Conservation (phyloP, 64 coral and sea anemone genomes). For the Porites lutea region DNA sequence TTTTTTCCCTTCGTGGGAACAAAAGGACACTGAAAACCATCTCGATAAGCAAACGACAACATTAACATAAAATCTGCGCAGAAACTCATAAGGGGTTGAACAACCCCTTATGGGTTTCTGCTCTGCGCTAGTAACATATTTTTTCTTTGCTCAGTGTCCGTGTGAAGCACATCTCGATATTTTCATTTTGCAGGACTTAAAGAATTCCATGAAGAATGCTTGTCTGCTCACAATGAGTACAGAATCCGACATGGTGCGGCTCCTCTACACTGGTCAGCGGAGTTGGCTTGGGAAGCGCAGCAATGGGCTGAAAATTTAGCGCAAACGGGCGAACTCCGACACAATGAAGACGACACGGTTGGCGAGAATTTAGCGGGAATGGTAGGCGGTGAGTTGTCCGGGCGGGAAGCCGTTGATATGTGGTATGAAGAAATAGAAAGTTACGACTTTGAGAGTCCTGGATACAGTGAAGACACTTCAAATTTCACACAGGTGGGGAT, state of each 20-base stretch:
- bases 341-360: constrained; percentile 86
- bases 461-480: constrained; percentile 90
- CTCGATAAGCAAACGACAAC: too few relatives aligned
- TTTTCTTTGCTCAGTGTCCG: background rate
- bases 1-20: too few relatives aligned
- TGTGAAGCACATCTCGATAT: background rate
- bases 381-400: constrained; percentile 80
- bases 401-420: constrained; percentile 89
- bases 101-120: too few relatives aligned
- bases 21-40: too few relatives aligned
- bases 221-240: constrained; percentile 90
- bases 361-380: constrained; percentile 98
- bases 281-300: constrained; percentile 90
- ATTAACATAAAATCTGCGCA: too few relatives aligned
- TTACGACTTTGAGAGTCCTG: constrained; percentile 82
- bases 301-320: constrained; percentile 92
- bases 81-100: too few relatives aligned
- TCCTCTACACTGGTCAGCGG: constrained; percentile 88
- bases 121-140: background rate
- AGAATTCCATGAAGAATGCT: constrained; percentile 95
- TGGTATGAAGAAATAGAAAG: constrained; percentile 97
- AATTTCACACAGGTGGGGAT: constrained; percentile 91
- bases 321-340: constrained; percentile 73
- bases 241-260: constrained; percentile 84
- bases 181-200: constrained; percentile 74